phyloP scores from a whole-genome alignment of 2,888 invertebrate genomes.

The Neoitamus cyanurus region DNA sequence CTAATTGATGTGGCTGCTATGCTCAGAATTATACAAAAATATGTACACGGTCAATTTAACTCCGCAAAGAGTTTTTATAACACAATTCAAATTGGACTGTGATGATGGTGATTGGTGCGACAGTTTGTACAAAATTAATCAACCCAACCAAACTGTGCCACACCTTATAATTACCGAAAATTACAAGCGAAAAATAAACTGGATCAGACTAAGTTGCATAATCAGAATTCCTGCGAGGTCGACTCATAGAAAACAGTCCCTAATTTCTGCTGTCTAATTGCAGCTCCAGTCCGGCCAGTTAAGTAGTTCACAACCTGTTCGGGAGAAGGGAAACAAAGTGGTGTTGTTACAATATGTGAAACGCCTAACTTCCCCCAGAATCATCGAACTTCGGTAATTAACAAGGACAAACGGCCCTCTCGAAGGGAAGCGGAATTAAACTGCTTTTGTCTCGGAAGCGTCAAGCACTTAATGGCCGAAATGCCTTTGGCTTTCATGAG shows the following conservation, averaged over 20 bases:
- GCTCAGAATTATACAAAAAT: no score
- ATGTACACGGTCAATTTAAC: no score
- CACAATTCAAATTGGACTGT: no score
- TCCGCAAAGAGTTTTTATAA: no score
- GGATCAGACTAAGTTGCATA: background rate
- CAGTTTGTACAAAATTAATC: no score
- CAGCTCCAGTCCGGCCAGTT: background rate
- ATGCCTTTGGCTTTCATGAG: background rate
- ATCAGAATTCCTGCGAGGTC: background rate
- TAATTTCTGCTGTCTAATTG: background rate
- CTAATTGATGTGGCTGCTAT: no score
- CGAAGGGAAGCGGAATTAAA: background rate
- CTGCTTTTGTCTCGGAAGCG: background rate
- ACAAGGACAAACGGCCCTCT: background rate
- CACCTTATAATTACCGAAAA: background rate
- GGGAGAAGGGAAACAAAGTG: background rate
- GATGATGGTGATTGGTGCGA: no score
- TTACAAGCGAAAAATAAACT: background rate
- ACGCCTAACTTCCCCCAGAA: background rate
- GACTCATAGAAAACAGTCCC: background rate
- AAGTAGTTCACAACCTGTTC: background rate
- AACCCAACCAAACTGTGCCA: background rate
- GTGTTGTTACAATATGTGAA: background rate
- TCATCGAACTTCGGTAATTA: background rate
- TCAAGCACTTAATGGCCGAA: background rate